These are phyloP conservation scores for Carapus acus DNA, from an alignment of 2,797 vertebrate genomes.

Conservation along the genomic window DNA sequence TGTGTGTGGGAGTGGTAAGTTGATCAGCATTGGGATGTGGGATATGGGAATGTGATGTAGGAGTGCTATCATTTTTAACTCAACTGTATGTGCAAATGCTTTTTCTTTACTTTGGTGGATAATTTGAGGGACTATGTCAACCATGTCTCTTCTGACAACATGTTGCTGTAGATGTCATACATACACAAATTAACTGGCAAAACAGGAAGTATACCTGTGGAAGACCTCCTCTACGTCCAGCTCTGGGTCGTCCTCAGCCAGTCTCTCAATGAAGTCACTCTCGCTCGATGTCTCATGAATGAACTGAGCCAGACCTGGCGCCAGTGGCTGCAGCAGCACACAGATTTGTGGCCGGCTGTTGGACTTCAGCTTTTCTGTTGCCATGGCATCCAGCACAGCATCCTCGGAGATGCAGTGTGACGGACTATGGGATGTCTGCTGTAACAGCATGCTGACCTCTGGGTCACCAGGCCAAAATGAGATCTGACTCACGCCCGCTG, in stretches of 20 bases:
- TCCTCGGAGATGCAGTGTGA: slow-evolving; percentile 67
- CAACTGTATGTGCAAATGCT: no score
- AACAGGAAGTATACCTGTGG: slow-evolving; percentile 34
- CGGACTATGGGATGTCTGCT: not conserved
- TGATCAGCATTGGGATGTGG: no score
- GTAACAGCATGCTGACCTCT: slow-evolving; percentile 80
- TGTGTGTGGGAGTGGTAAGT: no score
- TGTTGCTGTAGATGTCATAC: no score
- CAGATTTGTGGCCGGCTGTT: slow-evolving; percentile 86
- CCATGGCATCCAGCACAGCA: slow-evolving; percentile 81
- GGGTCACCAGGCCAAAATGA: slow-evolving; percentile 95
- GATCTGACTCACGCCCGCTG: slow-evolving; percentile 89
- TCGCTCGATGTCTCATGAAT: slow-evolving; percentile 81
- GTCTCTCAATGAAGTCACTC: slow-evolving; percentile 83
- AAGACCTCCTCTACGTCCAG: slow-evolving; percentile 70
- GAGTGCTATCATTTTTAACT: no score
- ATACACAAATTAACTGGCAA: no score
- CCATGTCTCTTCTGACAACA: no score
- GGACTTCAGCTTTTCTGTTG: slow-evolving; percentile 86
- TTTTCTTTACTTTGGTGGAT: no score
- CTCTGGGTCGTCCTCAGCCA: slow-evolving; percentile 64
- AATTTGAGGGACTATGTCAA: no score
- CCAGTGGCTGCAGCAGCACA: slow-evolving; percentile 81
- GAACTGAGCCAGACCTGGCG: slow-evolving; percentile 79
- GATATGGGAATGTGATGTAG: no score